These are phyloP conservation scores for Drosophila grimshawi DNA, from an alignment of 1,140 invertebrate genomes.

Conservation along the genomic window DNA sequence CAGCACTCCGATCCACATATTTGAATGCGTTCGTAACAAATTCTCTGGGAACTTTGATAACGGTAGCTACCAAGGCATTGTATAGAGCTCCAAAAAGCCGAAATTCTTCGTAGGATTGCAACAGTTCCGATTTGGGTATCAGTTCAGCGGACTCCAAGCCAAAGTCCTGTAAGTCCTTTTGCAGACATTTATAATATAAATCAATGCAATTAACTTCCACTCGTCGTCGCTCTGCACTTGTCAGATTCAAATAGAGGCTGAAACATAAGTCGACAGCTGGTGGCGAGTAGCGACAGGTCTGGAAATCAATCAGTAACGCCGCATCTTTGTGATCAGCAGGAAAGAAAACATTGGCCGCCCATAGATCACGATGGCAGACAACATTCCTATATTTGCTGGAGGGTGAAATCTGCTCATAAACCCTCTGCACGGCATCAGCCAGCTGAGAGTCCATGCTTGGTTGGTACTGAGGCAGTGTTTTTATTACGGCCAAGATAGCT, in stretches of 20 bases:
- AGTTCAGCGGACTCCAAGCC: constrained; percentile 1
- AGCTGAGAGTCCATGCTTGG: constrained; percentile 33
- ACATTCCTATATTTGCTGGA: constrained; percentile 85
- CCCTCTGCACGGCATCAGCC: constrained; percentile 21
- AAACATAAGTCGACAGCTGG: constrained; percentile 86
- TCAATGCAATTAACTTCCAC: constrained; percentile 49
- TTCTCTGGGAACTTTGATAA: constrained; percentile 59
- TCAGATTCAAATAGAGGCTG: constrained; percentile 67
- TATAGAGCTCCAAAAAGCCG: constrained; percentile 66
- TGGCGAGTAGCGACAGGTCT: constrained; percentile 86
- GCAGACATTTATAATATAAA: constrained; percentile 56
- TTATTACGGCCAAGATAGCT: constrained; percentile 49
- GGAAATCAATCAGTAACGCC: constrained; percentile 87
- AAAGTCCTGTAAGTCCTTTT: constrained; percentile 30
- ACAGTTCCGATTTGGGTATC: constrained; percentile 50
- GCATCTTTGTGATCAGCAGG: constrained; percentile 67
- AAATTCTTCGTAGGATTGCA: constrained; percentile 70
- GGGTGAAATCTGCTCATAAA: constrained; percentile 68
- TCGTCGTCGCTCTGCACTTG: constrained; percentile 20
- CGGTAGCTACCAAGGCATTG: constrained; percentile 59
- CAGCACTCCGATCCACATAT: constrained; percentile 59
- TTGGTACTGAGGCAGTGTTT: constrained; percentile 53
- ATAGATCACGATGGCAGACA: constrained; percentile 87
- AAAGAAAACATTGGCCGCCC: constrained; percentile 88
- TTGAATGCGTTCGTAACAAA: constrained; percentile 69